Evolutionary conservation across 2,797 vertebrate species (phyloP), one percentile per base, ranked within the genome.

Genomic region (Brachymystax lenok): DNA sequence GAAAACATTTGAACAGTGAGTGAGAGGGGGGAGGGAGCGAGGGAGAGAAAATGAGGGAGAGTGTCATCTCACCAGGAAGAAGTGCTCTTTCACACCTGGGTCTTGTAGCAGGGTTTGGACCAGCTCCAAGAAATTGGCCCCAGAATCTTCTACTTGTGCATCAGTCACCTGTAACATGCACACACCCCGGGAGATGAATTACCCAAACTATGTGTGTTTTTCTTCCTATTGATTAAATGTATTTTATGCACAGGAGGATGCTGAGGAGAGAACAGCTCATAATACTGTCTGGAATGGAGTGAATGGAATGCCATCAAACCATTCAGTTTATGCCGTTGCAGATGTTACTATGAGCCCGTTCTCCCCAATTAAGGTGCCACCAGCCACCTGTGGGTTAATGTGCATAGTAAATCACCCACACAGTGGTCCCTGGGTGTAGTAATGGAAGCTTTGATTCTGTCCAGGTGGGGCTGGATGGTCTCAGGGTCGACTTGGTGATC

Each of bases 91-190:
- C 7, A 93, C 90, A 2, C 85, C 80, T 0, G 89, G 85, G 84
- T 92, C 88, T 71, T 92, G 89, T 69, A 93, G 80, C 67, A 93
- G 69, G 0, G 90, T 90, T 77, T 93, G 92, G 17, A 93, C 91
- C 82, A 93, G 40, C 88, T 93, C 92, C 70, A 93, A 91, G 80
- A 93, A 93, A 84, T 93, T 93, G 27, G 91, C 92, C 79, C 93
- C 91, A 0, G 92, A 93, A 66, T 93, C 91, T 73, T 93, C 92
- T 82, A 93, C 91, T 82, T 91, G 92, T 17, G 92, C 90, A 59
- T 59, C 56, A 21, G 88, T 92, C 0, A 83, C 77, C 92, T 93
- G 82, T 68, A 67, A 61, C 8, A 74, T 33, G 33, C 33, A 71
- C 17, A 28, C 8, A 33, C 66, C 28, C n/a, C 19, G 19, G 19